Base-by-base conservation (phyloP, 2,797 vertebrate genomes). In the Steatocranus sp. region DNA sequence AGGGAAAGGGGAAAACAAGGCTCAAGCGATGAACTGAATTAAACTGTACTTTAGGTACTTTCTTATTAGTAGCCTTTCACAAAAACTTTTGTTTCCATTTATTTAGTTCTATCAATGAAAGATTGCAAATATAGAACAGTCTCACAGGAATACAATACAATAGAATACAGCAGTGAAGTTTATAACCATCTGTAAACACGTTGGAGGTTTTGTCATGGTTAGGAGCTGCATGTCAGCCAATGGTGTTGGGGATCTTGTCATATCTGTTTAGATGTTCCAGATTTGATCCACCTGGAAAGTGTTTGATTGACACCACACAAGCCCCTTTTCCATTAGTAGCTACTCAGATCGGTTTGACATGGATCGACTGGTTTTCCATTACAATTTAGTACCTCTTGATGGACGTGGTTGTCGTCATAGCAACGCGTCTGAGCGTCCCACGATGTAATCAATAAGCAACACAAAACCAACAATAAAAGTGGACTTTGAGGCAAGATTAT, bases 1-100 rank as follows among this genome's bases (percentile, higher is more conserved):
- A 61, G 56, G 30, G 10, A 61, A 61, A 34, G 17, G 56, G 56
- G 30, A 34, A 61, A 34, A 34, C 17, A 34, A 61, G 10, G 56
- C 56, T 34, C 30, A 34, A 34, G 30, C 0, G 2, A 61, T 34
- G 56, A 61, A n/a, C 30, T 56, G 54, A 56, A 11, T 61, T n/a
- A 61, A 61, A n/a, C 10, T 61, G 56, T n/a, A 34, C 56, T 61
- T 61, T 61, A 61, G 30, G 7, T 61, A 61, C 30, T 61, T 34
- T 61, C 30, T 61, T 34, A 36, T 34, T 8, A 61, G 30, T 34
- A 61, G 18, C 4, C 30, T 34, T 61, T 61, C 17, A n/a, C 56
- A 61, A 34, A 61, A 61, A 5, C 30, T 2, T 61, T 8, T 61
- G 30, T 34, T 61, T n/a, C 56, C 17, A 34, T 34, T 61, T 34